Percentiles rank a stretch among this genome's conserved stretches.
phyloP scores from a whole-genome alignment of 2,888 invertebrate species.

The Epinotia brunnichana region DNA sequence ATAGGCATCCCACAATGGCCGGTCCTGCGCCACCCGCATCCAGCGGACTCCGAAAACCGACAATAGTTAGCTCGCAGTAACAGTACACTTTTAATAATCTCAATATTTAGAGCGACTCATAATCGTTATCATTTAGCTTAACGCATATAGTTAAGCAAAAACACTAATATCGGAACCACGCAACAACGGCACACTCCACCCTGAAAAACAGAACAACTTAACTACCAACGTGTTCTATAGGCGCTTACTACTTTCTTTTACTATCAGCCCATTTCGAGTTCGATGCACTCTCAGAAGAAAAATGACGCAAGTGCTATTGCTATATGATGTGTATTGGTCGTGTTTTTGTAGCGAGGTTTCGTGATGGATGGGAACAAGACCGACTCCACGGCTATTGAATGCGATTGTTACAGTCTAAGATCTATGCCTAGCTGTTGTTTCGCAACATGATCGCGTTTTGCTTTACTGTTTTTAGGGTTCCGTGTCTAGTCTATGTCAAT shows the following conservation, averaged over 20 bases:
- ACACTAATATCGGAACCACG: slow-evolving; percentile 16
- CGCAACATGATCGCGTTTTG: slow-evolving; percentile 25
- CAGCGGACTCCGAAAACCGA: no score
- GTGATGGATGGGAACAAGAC: slow-evolving; percentile 33
- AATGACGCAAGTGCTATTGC: neutral
- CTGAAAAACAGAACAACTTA: neutral
- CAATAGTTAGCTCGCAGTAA: no score
- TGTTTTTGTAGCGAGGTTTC: neutral
- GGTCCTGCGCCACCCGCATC: no score
- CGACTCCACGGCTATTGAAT: slow-evolving; percentile 35
- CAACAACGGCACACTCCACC: slow-evolving; percentile 16
- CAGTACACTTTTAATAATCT: neutral
- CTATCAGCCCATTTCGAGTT: neutral
- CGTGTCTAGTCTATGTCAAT: neutral
- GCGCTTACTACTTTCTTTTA: neutral
- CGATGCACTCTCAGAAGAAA: neutral
- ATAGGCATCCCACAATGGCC: no score
- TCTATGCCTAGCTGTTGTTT: slow-evolving; percentile 38
- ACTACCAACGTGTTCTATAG: neutral
- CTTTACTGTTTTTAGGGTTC: no score
- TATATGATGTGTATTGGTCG: neutral
- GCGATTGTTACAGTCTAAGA: slow-evolving; percentile 32
- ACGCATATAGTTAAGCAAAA: slow-evolving; percentile 27
- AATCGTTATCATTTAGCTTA: slow-evolving; percentile 14
- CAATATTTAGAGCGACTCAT: neutral